Conservation (phyloP, 2,888 invertebrate species). For the Carabus problematicus region DNA sequence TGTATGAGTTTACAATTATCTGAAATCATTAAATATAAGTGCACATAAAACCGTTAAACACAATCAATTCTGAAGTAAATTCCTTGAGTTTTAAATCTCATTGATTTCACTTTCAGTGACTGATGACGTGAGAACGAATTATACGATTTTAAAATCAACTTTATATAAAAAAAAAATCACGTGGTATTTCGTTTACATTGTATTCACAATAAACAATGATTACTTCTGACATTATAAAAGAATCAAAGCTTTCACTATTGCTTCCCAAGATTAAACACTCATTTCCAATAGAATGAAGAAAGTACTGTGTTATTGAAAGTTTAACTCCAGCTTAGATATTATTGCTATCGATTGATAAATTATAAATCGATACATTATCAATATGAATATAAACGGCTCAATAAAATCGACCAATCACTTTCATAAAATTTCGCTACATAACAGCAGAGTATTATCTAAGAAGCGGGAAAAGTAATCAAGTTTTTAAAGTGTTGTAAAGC, state of each 20-base stretch:
- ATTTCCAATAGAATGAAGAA: constrained; percentile 30
- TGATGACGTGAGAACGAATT: neutral
- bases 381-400: constrained; percentile 6
- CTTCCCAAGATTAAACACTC: constrained; percentile 32
- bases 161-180: constrained; percentile 3
- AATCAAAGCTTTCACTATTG: constrained; percentile 33
- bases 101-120: no score
- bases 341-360: no score
- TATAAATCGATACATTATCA: constrained; percentile 16
- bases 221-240: constrained; percentile 7
- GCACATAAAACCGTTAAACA: no score
- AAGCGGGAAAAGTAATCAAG: constrained; percentile 20
- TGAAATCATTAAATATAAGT: no score
- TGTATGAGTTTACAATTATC: no score
- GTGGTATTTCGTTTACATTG: neutral
- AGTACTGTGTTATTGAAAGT: constrained; percentile 32
- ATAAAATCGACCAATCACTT: constrained; percentile 28
- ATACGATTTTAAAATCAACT: neutral
- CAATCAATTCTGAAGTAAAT: no score
- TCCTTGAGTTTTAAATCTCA: no score
- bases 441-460: constrained; percentile 24
- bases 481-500: no score
- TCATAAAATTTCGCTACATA: constrained; percentile 24
- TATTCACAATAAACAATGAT: constrained; percentile 22
- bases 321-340: neutral